Conservation (phyloP, 1,140 invertebrate species). For the Ips typographus region DNA sequence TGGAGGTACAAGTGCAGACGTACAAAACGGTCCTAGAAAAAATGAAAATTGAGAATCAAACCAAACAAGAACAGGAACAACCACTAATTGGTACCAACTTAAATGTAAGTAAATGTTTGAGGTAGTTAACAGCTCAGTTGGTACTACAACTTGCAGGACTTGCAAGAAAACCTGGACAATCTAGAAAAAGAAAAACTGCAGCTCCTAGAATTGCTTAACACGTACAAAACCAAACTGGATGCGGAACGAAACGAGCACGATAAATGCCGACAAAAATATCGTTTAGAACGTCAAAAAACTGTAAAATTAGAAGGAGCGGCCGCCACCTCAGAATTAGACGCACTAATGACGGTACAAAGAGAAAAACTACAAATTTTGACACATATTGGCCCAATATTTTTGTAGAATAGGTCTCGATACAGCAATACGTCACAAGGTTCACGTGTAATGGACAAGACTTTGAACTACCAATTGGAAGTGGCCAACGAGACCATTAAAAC, state of each 20-base stretch:
- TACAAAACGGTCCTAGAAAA: conserved; percentile 21
- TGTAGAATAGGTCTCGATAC: conserved; percentile 18
- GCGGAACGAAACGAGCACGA: conserved; percentile 52
- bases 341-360: conserved; percentile 6
- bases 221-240: conserved; percentile 55
- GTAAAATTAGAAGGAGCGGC: conserved; percentile 45
- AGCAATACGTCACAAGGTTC: background rate
- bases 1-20: conserved; percentile 18
- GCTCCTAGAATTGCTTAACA: conserved; percentile 57
- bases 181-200: conserved; percentile 58
- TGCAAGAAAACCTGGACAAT: conserved; percentile 38
- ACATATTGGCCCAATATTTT: background rate
- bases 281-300: conserved; percentile 43
- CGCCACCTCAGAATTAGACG: conserved; percentile 42
- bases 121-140: background rate
- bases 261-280: conserved; percentile 39
- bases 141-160: background rate
- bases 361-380: background rate
- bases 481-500: conserved; percentile 49
- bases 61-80: background rate
- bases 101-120: no score
- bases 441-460: conserved; percentile 9
- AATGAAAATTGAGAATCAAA: conserved; percentile 9
- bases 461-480: conserved; percentile 45
- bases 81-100: background rate